phyloP scores from a whole-genome alignment of 2,113 vertebrate species.

The Cepphus grylle region DNA sequence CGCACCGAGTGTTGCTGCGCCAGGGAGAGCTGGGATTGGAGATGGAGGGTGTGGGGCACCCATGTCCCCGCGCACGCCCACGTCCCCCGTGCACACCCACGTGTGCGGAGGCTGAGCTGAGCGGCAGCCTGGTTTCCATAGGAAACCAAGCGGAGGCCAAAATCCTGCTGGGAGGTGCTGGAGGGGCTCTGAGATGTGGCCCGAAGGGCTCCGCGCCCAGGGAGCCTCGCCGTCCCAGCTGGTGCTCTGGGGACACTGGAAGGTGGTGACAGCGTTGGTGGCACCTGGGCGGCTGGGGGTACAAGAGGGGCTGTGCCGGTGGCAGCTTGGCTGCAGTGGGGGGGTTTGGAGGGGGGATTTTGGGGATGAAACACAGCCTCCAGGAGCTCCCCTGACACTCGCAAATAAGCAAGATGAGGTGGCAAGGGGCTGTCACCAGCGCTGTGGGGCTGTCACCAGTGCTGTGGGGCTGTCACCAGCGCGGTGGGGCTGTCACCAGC shows the following conservation, averaged over 20 bases:
- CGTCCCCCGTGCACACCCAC: neutral
- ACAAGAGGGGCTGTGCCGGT: neutral
- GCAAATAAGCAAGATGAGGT: neutral
- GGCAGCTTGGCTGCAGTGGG: accelerated
- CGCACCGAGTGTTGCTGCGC: accelerated
- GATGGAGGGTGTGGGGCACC: neutral
- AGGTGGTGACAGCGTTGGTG: accelerated
- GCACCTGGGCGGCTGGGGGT: neutral
- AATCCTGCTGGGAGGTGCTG: neutral
- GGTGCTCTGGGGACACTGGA: accelerated
- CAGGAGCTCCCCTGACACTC: accelerated
- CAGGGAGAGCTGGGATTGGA: neutral
- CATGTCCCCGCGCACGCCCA: neutral
- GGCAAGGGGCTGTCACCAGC: neutral
- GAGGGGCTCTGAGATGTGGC: neutral
- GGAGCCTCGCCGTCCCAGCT: accelerated
- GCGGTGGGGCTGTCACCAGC: neutral
- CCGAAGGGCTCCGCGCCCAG: accelerated
- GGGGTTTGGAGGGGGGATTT: neutral
- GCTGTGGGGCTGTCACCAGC: accelerated
- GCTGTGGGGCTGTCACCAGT: neutral
- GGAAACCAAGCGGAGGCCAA: slow-evolving; percentile 14
- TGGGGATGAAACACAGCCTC: neutral
- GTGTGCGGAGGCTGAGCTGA: neutral
- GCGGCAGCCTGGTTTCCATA: slow-evolving; percentile 35